Evolutionary conservation across 2,113 vertebrate species (phyloP).

Genomic region (Chunga burmeisteri): DNA sequence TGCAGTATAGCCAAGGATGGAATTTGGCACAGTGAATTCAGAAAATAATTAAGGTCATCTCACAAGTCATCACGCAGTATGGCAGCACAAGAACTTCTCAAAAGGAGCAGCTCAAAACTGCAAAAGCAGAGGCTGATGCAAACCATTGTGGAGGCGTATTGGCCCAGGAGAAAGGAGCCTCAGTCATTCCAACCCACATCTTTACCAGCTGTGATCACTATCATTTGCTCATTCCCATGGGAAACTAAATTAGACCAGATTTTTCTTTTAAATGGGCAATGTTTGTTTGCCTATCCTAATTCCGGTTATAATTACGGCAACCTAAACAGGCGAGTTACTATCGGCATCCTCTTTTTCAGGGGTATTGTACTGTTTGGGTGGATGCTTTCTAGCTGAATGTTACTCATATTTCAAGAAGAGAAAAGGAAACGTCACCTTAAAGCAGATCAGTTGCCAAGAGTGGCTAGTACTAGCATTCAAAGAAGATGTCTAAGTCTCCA

Average conservation of each 20-base stretch:
- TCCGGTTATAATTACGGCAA: neutral
- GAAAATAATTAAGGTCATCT: neutral
- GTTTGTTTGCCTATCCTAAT: neutral
- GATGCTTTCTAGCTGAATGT: neutral
- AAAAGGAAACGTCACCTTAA: neutral
- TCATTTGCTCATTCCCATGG: neutral
- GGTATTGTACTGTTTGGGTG: fast-evolving
- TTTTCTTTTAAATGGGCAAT: neutral
- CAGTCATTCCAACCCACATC: neutral
- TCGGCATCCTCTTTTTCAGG: neutral
- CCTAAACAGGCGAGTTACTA: neutral
- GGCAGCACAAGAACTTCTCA: neutral
- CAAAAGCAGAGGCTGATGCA: neutral
- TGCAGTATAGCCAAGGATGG: neutral
- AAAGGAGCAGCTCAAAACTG: slow-evolving; percentile 30
- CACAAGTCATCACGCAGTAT: neutral
- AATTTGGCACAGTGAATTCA: neutral
- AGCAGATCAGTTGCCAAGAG: neutral
- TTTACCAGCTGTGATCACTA: neutral
- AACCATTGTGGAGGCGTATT: neutral
- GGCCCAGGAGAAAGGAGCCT: neutral
- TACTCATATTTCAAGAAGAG: neutral
- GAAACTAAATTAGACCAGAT: neutral
- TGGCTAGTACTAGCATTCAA: neutral
- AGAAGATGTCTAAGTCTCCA: neutral